Percentiles rank a stretch among this genome's conserved stretches.
Evolutionary conservation across 2,797 vertebrate species (phyloP).

Genomic region (Schizothorax lantsangensis): DNA sequence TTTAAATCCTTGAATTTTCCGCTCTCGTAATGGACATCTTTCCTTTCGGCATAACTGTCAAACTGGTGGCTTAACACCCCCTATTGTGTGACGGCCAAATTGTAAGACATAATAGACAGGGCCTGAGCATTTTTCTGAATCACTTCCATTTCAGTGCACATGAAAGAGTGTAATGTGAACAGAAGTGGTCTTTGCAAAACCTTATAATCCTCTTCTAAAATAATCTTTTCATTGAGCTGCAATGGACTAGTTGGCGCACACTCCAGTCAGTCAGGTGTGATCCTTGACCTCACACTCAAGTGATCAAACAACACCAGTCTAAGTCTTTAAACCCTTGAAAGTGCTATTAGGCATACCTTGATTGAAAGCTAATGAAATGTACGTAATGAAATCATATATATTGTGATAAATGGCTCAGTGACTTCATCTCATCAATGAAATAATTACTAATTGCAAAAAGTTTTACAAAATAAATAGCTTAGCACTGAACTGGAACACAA

Average conservation of each 20-base stretch:
- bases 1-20: neutral
- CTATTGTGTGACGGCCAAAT: neutral
- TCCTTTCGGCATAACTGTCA: constrained; percentile 7
- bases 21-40: neutral
- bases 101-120: neutral
- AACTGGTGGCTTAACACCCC: neutral
- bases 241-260: neutral
- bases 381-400: neutral
- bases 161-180: constrained; percentile 11
- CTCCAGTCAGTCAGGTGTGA: constrained; percentile 13
- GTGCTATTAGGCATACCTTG: neutral
- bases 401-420: neutral
- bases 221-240: neutral
- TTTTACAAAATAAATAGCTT: neutral
- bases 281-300: neutral
- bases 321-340: neutral
- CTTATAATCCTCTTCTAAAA: neutral
- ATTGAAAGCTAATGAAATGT: constrained; percentile 10
- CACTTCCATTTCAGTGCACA: neutral
- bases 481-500: neutral
- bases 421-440: neutral
- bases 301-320: neutral
- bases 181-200: neutral
- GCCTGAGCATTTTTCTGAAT: constrained; percentile 9
- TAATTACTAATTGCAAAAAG: neutral